These are phyloP conservation scores for Onychostruthus taczanowskii DNA, from an alignment of 2,113 vertebrate species.

Conservation along the genomic window DNA sequence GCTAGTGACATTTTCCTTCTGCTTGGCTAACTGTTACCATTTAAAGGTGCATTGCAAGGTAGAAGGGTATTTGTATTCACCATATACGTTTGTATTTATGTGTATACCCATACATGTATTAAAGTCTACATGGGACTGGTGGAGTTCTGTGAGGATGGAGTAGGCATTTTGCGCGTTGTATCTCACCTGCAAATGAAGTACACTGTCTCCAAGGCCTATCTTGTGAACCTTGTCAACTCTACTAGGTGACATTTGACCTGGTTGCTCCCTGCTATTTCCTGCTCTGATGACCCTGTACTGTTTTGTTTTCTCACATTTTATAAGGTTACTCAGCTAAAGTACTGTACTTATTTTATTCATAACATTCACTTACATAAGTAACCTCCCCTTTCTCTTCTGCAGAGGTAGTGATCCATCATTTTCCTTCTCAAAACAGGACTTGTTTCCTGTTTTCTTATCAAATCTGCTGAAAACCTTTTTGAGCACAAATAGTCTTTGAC, in stretches of 20 bases:
- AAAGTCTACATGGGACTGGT: background rate
- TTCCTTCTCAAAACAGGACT: slow-evolving; percentile 26
- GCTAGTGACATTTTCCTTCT: background rate
- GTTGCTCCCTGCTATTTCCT: background rate
- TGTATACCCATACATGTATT: background rate
- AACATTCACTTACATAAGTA: background rate
- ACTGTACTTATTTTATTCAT: background rate
- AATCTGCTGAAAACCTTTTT: background rate
- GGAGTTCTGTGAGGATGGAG: background rate
- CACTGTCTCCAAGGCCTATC: background rate
- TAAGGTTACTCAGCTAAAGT: background rate
- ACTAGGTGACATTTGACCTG: background rate
- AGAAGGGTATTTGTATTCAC: background rate
- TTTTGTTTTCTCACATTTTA: background rate
- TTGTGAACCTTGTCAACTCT: background rate
- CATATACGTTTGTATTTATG: background rate
- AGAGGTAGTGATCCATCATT: background rate
- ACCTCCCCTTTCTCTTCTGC: background rate
- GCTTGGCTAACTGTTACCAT: background rate
- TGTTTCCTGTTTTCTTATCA: slow-evolving; percentile 11
- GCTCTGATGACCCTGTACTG: background rate
- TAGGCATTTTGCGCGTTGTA: background rate
- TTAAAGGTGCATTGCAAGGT: background rate
- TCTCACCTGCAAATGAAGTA: background rate
- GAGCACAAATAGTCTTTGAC: background rate